Conservation (phyloP, 2,888 invertebrate genomes). For the Cinara cedri region DNA sequence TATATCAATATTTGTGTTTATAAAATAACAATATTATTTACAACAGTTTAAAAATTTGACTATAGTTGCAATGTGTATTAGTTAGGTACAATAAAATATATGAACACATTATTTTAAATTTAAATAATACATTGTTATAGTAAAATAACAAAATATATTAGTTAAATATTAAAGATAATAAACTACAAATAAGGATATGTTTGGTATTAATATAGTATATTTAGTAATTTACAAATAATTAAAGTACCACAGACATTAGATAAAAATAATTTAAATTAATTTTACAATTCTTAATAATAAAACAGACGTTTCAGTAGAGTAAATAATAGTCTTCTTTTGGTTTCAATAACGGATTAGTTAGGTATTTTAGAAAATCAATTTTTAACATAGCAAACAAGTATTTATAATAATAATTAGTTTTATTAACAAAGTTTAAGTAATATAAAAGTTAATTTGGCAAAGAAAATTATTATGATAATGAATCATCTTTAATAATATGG, state of each 20-base stretch:
- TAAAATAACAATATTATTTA: slow-evolving; percentile 45
- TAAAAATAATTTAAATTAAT: slow-evolving; percentile 6
- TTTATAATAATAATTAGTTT: neutral
- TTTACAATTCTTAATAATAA: neutral
- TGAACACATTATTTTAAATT: slow-evolving; percentile 34
- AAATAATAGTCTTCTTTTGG: neutral
- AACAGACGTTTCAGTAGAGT: neutral
- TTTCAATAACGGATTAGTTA: too few relatives aligned
- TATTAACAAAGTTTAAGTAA: neutral
- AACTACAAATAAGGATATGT: slow-evolving; percentile 20
- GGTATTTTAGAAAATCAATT: neutral
- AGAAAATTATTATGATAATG: neutral
- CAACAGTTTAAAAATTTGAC: slow-evolving; percentile 30
- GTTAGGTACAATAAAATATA: slow-evolving; percentile 20
- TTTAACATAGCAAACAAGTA: slow-evolving; percentile 3
- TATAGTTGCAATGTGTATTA: slow-evolving; percentile 13
- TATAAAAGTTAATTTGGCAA: neutral
- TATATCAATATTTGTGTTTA: slow-evolving; percentile 18
- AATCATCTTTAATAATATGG: neutral
- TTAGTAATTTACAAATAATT: slow-evolving; percentile 11
- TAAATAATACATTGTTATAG: neutral
- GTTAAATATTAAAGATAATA: slow-evolving; percentile 22
- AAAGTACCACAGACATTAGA: neutral
- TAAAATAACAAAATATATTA: slow-evolving; percentile 3
- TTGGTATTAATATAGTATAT: slow-evolving; percentile 17